Evolutionary conservation across 2,888 invertebrate genomes (phyloP).

Genomic region (Epinotia demarniana): DNA sequence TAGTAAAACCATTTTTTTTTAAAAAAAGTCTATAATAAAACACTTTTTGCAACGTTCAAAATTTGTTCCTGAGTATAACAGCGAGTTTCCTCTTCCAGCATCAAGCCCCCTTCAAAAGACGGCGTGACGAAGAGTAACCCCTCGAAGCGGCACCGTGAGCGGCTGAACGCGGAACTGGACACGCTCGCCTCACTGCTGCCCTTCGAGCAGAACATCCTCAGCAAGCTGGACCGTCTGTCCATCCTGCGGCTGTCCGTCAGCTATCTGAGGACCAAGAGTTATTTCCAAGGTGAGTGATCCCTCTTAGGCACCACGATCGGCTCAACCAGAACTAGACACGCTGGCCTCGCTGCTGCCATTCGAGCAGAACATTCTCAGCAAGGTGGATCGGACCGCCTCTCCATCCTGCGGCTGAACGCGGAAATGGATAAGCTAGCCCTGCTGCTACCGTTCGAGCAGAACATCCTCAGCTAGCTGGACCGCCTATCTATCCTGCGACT

Average conservation of each 20-base stretch:
- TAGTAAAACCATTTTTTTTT: too few species aligned
- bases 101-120: conserved; percentile 97
- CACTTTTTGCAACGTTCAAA: too few species aligned
- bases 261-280: conserved; percentile 99
- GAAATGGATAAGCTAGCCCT: conserved; percentile 98
- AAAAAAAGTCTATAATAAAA: too few species aligned
- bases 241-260: conserved; percentile 99
- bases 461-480: conserved; percentile 98
- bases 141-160: conserved; percentile 98
- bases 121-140: conserved; percentile 98
- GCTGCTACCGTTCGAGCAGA: conserved; percentile 97
- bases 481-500: conserved; percentile 98
- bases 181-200: conserved; percentile 97
- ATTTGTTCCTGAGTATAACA: neutral
- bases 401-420: conserved; percentile 98
- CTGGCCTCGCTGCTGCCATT: too few species aligned
- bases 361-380: conserved; percentile 88
- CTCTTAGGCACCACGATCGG: too few species aligned
- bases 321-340: too few species aligned
- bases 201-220: conserved; percentile 98
- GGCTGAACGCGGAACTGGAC: conserved; percentile 99
- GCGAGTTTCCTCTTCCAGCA: conserved; percentile 84
- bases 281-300: conserved; percentile 96
- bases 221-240: conserved; percentile 98
- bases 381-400: conserved; percentile 95